Conservation (phyloP, 2,113 vertebrate species). For the Lepus timidus region DNA sequence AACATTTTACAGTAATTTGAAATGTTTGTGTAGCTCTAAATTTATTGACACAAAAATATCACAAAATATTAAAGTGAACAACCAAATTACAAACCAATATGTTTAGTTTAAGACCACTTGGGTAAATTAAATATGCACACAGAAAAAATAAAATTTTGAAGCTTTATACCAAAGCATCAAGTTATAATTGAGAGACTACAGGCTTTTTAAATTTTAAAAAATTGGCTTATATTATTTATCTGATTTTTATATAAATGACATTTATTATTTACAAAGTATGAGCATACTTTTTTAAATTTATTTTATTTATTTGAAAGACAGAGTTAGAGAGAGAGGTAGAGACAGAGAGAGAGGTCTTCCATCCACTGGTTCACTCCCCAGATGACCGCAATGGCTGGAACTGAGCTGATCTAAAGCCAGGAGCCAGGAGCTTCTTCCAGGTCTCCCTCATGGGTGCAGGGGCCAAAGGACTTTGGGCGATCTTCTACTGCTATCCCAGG, state of each 20-base stretch:
- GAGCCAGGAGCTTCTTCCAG: no score
- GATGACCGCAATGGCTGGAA: no score
- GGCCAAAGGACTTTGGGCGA: no score
- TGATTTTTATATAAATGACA: not conserved
- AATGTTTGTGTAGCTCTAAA: not conserved
- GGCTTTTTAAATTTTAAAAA: not conserved
- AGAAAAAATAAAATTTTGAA: slow-evolving; percentile 8
- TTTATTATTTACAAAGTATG: no score
- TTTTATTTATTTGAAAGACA: no score
- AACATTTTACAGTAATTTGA: not conserved
- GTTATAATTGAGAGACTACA: not conserved
- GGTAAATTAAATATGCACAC: slow-evolving; percentile 42
- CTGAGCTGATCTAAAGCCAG: no score
- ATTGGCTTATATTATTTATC: not conserved
- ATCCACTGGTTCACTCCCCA: no score
- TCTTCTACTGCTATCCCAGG: no score
- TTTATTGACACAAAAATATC: not conserved
- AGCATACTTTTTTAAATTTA: no score
- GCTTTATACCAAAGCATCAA: slow-evolving; percentile 32
- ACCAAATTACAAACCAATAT: not conserved
- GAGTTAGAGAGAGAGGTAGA: no score
- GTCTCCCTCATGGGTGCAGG: no score
- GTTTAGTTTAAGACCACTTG: not conserved
- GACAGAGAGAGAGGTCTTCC: no score
- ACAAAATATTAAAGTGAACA: slow-evolving; percentile 23